A percentile compares a stretch with the other conserved stretches of the same genome.
These are phyloP conservation scores for Salpingus planirostris DNA, from an alignment of 2,888 invertebrate genomes.

Conservation along the genomic window DNA sequence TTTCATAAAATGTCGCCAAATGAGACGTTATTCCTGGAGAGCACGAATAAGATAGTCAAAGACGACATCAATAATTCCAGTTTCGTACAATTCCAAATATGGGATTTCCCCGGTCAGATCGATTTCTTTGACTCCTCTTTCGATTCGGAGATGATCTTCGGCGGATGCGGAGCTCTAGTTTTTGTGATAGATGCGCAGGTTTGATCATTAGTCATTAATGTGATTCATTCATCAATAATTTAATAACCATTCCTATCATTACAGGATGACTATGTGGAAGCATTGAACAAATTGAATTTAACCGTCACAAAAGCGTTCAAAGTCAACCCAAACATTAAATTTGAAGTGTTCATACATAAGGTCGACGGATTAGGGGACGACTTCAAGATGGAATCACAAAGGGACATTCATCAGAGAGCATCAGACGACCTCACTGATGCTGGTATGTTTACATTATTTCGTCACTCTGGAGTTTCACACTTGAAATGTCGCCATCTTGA, in stretches of 20 bases:
- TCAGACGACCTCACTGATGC: slow-evolving; percentile 90
- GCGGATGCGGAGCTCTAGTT: slow-evolving; percentile 93
- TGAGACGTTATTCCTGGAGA: slow-evolving; percentile 96
- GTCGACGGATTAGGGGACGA: slow-evolving; percentile 99
- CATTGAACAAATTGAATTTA: slow-evolving; percentile 81
- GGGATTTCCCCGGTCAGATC: slow-evolving; percentile 99
- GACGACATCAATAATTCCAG: slow-evolving; percentile 96
- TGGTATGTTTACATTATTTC: too few relatives aligned
- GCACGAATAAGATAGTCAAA: slow-evolving; percentile 96
- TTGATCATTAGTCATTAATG: too few relatives aligned
- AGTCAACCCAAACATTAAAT: slow-evolving; percentile 92
- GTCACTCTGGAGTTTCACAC: too few relatives aligned
- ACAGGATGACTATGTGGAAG: slow-evolving; percentile 98
- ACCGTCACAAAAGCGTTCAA: slow-evolving; percentile 93
- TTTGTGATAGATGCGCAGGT: slow-evolving; percentile 99
- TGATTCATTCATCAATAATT: too few relatives aligned
- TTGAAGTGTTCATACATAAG: slow-evolving; percentile 99
- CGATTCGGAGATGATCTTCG: slow-evolving; percentile 93
- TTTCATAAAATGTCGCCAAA: slow-evolving; percentile 99
- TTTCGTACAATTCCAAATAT: slow-evolving; percentile 99
- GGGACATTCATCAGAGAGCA: slow-evolving; percentile 95
- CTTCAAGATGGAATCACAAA: slow-evolving; percentile 97
- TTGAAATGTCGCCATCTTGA: too few relatives aligned
- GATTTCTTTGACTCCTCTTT: slow-evolving; percentile 95
- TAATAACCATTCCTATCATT: too few relatives aligned